Evolutionary conservation across 35 echinoderm and acorn worm species (phyloP).

Genomic region (Apostichopus japonicus): DNA sequence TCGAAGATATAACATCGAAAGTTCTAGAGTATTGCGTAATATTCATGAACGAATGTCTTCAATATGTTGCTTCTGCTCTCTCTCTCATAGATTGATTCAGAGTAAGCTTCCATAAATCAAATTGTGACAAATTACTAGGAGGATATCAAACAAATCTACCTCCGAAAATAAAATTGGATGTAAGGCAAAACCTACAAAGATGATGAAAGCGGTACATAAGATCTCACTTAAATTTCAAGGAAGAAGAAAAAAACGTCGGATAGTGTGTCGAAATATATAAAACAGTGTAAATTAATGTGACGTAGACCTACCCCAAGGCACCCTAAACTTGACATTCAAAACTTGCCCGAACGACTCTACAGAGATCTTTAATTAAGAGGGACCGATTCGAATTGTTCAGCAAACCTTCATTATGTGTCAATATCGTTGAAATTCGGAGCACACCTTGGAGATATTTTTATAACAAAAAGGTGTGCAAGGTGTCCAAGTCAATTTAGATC

Average conservation of each 20-base stretch:
- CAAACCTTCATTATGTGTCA: background rate
- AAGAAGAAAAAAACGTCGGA: background rate
- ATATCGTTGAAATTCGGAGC: background rate
- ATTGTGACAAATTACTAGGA: background rate
- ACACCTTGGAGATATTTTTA: constrained; percentile 1
- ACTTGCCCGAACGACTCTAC: background rate
- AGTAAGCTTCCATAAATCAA: background rate
- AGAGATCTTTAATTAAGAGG: background rate
- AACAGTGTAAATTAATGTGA: background rate
- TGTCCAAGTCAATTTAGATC: background rate
- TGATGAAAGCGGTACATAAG: background rate
- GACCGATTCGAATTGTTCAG: background rate
- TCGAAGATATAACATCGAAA: too few relatives aligned
- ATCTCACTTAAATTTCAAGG: background rate
- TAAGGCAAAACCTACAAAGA: background rate
- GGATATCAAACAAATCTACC: background rate
- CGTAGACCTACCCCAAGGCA: background rate
- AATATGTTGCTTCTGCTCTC: background rate
- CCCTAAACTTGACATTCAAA: constrained; percentile 4
- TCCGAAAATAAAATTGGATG: constrained; percentile 4
- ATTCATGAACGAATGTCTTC: too few relatives aligned
- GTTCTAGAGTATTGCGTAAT: too few relatives aligned
- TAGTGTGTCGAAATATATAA: background rate
- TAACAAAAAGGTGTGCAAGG: background rate
- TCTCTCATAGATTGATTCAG: background rate